Percentiles rank a stretch among this genome's conserved stretches.
These are phyloP conservation scores for Lepidonotus clava DNA, from an alignment of 2,888 invertebrate genomes.

Conservation along the genomic window DNA sequence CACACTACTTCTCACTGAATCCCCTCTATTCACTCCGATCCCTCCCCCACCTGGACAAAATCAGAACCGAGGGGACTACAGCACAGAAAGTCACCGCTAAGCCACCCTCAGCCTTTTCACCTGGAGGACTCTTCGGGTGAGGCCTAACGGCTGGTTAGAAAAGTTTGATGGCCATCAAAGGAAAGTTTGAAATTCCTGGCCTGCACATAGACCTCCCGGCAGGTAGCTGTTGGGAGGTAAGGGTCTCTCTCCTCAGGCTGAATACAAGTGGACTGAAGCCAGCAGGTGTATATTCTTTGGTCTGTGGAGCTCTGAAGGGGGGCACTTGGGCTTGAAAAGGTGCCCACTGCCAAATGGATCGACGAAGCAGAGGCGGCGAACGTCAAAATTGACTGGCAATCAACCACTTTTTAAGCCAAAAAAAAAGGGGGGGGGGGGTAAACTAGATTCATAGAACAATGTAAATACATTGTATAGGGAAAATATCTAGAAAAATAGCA, in stretches of 20 bases:
- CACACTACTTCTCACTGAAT: not conserved
- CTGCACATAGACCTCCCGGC: not conserved
- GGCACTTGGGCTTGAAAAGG: too few relatives aligned
- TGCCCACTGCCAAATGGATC: too few relatives aligned
- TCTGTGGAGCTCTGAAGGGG: too few relatives aligned
- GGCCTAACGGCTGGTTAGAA: not conserved
- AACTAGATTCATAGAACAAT: too few relatives aligned
- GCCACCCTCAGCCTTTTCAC: constrained; percentile 3
- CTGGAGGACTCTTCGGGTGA: not conserved
- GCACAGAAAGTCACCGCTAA: constrained; percentile 4
- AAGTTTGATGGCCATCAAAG: not conserved
- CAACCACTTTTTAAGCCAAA: too few relatives aligned
- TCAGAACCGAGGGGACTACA: not conserved
- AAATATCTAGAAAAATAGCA: too few relatives aligned
- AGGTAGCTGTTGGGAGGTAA: not conserved
- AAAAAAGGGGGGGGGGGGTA: too few relatives aligned
- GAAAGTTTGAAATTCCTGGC: not conserved
- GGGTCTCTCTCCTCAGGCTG: not conserved
- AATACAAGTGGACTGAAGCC: not conserved
- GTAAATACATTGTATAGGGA: too few relatives aligned
- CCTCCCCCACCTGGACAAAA: not conserved
- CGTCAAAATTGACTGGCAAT: too few relatives aligned
- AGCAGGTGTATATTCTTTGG: not conserved
- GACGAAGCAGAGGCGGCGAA: too few relatives aligned
- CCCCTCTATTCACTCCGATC: not conserved